phyloP scores from a whole-genome alignment of 2,888 invertebrate species.

The Ophion obscuratus region DNA sequence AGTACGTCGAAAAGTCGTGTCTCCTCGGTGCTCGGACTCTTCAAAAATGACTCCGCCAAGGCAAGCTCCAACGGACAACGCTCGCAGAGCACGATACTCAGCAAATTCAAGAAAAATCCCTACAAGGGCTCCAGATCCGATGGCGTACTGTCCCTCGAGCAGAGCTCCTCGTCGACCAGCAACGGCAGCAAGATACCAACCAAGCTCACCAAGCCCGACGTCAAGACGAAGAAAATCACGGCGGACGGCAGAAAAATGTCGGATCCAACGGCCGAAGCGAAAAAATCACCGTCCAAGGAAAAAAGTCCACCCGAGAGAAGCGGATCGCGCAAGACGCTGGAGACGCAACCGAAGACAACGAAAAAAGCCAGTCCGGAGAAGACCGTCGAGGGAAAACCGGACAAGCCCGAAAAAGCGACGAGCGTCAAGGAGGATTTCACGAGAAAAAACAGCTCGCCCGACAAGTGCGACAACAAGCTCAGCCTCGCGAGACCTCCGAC shows the following conservation, averaged over 20 bases:
- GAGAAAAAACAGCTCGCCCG: slow-evolving; percentile 71
- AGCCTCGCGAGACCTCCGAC: slow-evolving; percentile 58
- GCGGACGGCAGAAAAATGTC: slow-evolving; percentile 69
- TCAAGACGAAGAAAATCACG: slow-evolving; percentile 68
- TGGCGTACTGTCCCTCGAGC: slow-evolving; percentile 60
- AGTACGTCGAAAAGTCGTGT: slow-evolving; percentile 87
- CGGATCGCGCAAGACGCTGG: slow-evolving; percentile 41
- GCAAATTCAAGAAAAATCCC: slow-evolving; percentile 86
- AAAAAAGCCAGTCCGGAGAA: slow-evolving; percentile 78
- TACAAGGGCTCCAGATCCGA: slow-evolving; percentile 79
- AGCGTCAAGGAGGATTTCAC: slow-evolving; percentile 59
- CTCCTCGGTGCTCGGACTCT: slow-evolving; percentile 90
- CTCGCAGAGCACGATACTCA: slow-evolving; percentile 73
- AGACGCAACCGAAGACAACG: slow-evolving; percentile 68
- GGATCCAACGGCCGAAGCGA: slow-evolving; percentile 66
- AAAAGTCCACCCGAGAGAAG: slow-evolving; percentile 57
- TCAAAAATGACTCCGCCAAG: slow-evolving; percentile 86
- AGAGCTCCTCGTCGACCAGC: slow-evolving; percentile 60
- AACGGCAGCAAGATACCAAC: slow-evolving; percentile 79
- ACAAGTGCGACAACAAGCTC: slow-evolving; percentile 73
- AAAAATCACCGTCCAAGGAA: slow-evolving; percentile 71
- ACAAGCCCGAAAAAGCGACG: slow-evolving; percentile 80
- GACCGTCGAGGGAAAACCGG: slow-evolving; percentile 73
- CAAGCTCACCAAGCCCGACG: slow-evolving; percentile 73
- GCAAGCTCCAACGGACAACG: slow-evolving; percentile 66